These are phyloP conservation scores for Pseudomyrmex flavicornis DNA, from an alignment of 1,140 invertebrate genomes.

Conservation along the genomic window DNA sequence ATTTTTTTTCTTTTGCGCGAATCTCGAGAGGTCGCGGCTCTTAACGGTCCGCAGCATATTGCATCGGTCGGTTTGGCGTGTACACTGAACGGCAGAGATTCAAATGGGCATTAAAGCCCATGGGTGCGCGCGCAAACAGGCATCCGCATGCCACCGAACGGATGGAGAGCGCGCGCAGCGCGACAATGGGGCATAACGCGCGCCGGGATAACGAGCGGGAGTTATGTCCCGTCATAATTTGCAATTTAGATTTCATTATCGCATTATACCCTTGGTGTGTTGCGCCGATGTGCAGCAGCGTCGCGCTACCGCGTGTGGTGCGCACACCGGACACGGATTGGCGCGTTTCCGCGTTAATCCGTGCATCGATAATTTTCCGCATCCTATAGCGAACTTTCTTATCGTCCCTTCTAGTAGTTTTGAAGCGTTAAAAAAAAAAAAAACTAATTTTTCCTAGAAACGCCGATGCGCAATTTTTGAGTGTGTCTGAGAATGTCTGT, in stretches of 20 bases:
- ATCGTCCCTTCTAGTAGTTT: neutral
- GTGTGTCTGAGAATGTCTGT: too few species aligned
- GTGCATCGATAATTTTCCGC: constrained; percentile 18
- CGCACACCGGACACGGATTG: neutral
- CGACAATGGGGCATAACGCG: constrained; percentile 70
- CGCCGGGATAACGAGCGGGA: constrained; percentile 68
- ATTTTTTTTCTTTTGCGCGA: constrained; percentile 54
- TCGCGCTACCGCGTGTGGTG: constrained; percentile 7
- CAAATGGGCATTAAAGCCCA: constrained; percentile 72
- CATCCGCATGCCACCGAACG: neutral
- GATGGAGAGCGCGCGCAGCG: constrained; percentile 23
- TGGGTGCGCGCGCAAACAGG: constrained; percentile 52
- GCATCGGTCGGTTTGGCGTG: constrained; percentile 71
- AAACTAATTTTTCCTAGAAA: too few species aligned
- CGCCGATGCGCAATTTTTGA: too few species aligned
- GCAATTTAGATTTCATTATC: constrained; percentile 77
- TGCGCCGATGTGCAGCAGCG: neutral
- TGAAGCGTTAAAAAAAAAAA: too few species aligned
- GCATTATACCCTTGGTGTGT: constrained; percentile 1
- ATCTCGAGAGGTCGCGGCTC: constrained; percentile 78
- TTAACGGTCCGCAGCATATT: constrained; percentile 79
- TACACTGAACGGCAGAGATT: constrained; percentile 46
- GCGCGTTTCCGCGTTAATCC: neutral
- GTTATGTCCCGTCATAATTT: constrained; percentile 73
- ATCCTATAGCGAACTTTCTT: neutral